Base-by-base conservation (phyloP, 2,888 invertebrate genomes). In the Lasiommata megera region DNA sequence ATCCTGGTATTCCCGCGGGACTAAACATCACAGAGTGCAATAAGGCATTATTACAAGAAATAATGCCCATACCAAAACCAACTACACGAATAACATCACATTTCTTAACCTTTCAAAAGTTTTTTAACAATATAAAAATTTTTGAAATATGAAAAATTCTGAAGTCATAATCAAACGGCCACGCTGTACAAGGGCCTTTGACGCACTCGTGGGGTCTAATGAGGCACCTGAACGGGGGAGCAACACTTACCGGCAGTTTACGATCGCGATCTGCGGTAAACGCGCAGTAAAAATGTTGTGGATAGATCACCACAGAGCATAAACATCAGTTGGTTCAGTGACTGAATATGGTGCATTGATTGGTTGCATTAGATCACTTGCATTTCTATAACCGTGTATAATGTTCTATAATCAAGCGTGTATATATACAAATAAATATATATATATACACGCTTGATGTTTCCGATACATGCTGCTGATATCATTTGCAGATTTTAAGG, bases 141-240 rank as follows among this genome's bases (percentile, higher is more conserved):
- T 52, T 52, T 31, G 40, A 31, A 52, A 52, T 46, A 31, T 51
- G 38, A 18, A 37, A 51, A 51, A 38, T 16, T 40, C 51, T 40
- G 41, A 41, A 41, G 41, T 38, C 51, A 67, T 67, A 72, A 72
- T 72, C 73, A 71, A 70, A 74, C 72, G 68, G 62, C 61, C 65
- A 59, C 53, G 60, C 57, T 58, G 46, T 55, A 63, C 62, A 64
- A 69, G 64, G 64, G 67, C 74, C 79, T 83, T 82, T 82, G 80
- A 81, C 72, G 79, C 80, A 82, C 81, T 79, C 70, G 80, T 69
- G 64, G 68, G 67, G 72, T 67, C 76, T 84, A 83, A 83, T 81
- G 84, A 84, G 82, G 74, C 77, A 75, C 76, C 80, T 74, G 76
- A 69, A 73, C 72, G 54, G 64, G 60, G 60, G 61, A 62, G 70